A percentile compares a stretch with the other conserved stretches of the same genome.
phyloP scores from a whole-genome alignment of 2,797 vertebrate genomes.

The Amblyopsis hoosieri region DNA sequence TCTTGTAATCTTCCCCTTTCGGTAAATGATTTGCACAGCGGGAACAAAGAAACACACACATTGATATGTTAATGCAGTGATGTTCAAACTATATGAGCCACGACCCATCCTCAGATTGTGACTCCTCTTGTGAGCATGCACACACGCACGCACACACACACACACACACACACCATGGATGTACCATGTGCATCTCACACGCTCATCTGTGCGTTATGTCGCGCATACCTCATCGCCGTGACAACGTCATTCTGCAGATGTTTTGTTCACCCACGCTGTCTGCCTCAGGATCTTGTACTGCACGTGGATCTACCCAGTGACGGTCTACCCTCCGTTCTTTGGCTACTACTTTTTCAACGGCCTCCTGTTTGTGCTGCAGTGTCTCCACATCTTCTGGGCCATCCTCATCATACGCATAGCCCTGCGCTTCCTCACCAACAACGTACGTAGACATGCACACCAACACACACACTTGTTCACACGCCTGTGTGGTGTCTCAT shows the following conservation, averaged over 20 bases:
- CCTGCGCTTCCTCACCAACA: conserved; percentile 91
- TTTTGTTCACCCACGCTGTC: background rate
- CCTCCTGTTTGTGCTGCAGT: conserved; percentile 88
- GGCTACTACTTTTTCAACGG: conserved; percentile 96
- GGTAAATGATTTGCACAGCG: conserved; percentile 67
- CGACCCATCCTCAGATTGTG: too few relatives aligned
- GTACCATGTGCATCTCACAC: background rate
- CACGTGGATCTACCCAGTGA: conserved; percentile 88
- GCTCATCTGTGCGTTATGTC: background rate
- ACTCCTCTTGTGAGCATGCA: background rate
- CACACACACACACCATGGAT: background rate
- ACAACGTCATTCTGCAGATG: background rate
- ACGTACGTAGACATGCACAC: conserved; percentile 69
- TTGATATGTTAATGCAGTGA: background rate
- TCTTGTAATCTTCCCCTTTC: conserved; percentile 92
- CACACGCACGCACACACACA: background rate
- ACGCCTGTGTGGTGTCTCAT: background rate
- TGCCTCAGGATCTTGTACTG: conserved; percentile 89
- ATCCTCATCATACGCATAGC: conserved; percentile 92
- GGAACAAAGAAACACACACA: background rate
- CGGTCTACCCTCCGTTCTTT: conserved; percentile 89
- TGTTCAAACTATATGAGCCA: too few relatives aligned
- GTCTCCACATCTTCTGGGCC: conserved; percentile 95
- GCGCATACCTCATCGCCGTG: background rate
- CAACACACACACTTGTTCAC: background rate